Evolutionary conservation across 2,113 vertebrate genomes (phyloP).

Genomic region (human (Homo sapiens)): DNA sequence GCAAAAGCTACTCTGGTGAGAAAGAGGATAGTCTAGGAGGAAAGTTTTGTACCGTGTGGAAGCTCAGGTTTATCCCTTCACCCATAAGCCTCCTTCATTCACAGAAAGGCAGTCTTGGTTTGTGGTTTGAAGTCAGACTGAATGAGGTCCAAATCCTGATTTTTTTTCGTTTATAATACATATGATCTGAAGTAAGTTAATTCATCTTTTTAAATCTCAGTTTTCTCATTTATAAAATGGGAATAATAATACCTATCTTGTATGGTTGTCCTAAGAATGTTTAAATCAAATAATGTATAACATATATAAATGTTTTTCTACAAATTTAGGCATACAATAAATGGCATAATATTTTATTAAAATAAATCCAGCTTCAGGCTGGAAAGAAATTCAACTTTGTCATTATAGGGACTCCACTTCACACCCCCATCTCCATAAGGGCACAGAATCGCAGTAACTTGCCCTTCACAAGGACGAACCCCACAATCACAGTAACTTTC

Average conservation of each 20-base stretch:
- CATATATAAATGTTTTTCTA: not conserved
- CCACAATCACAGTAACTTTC: not conserved
- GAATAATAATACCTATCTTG: not conserved
- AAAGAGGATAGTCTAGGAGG: not conserved
- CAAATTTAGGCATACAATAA: not conserved
- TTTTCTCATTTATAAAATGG: not conserved
- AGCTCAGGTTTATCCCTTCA: not conserved
- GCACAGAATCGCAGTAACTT: not conserved
- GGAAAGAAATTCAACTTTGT: not conserved
- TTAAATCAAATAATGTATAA: not conserved
- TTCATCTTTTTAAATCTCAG: not conserved
- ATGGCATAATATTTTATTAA: not conserved
- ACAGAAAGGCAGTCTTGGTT: not conserved
- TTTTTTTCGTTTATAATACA: not conserved
- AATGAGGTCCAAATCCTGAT: not conserved
- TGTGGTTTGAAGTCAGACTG: not conserved
- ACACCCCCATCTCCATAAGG: not conserved
- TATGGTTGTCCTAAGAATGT: not conserved
- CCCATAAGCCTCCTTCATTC: not conserved
- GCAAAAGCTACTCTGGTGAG: not conserved
- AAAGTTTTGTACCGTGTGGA: not conserved
- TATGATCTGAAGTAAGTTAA: not conserved
- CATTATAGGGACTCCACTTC: not conserved
- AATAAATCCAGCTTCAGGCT: not conserved
- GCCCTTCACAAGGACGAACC: not conserved